Evolutionary conservation across 2,797 vertebrate species (phyloP).

Genomic region (Sebastes nivosus): DNA sequence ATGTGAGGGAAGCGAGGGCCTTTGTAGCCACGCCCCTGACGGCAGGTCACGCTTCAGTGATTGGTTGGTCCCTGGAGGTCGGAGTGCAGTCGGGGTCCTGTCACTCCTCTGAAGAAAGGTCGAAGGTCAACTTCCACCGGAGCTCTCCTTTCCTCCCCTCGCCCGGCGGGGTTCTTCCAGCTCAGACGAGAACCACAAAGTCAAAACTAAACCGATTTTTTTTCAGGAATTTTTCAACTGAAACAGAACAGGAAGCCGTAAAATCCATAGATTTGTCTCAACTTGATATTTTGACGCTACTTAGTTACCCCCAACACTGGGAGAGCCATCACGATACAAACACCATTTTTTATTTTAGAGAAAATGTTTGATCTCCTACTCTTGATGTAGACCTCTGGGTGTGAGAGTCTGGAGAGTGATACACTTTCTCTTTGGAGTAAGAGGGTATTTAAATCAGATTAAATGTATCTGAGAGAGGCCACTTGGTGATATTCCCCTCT

Average conservation of each 20-base stretch:
- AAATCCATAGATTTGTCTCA: background rate
- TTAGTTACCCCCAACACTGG: background rate
- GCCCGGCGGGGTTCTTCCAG: constrained; percentile 59
- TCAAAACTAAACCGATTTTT: constrained; percentile 11
- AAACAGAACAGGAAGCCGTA: background rate
- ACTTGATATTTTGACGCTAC: background rate
- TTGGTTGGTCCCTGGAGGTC: constrained; percentile 74
- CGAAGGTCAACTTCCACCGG: constrained; percentile 77
- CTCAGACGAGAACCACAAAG: constrained; percentile 23
- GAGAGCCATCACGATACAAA: background rate
- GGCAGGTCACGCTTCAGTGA: constrained; percentile 76
- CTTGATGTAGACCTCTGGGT: background rate
- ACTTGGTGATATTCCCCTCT: background rate
- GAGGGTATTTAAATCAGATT: background rate
- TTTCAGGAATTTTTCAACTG: background rate
- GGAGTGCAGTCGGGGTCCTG: constrained; percentile 79
- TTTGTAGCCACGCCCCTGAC: constrained; percentile 50
- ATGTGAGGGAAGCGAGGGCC: constrained; percentile 51
- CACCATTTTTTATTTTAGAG: background rate
- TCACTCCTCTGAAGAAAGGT: constrained; percentile 78
- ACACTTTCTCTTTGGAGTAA: too few species aligned
- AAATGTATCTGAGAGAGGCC: background rate
- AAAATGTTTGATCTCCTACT: background rate
- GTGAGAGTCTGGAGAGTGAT: background rate
- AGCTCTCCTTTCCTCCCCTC: constrained; percentile 71